phyloP scores from a whole-genome alignment of 1,140 invertebrate genomes.

The Sinonovacula constricta region DNA sequence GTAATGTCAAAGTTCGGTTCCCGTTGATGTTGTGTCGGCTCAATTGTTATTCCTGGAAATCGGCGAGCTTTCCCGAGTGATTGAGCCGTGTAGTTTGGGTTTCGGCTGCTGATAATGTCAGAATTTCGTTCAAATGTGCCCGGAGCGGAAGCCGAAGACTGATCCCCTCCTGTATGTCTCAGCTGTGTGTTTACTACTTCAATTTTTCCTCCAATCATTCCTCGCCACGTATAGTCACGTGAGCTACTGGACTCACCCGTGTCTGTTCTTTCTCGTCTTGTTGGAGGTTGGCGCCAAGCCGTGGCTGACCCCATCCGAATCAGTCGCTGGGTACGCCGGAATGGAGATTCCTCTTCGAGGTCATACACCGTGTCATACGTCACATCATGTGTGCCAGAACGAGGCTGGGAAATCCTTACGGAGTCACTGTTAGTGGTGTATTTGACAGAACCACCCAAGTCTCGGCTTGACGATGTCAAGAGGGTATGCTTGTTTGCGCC shows the following conservation, averaged over 20 bases:
- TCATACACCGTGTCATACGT: conserved; percentile 51
- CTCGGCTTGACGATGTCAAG: neutral
- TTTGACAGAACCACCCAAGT: conserved; percentile 1
- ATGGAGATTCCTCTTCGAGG: conserved; percentile 35
- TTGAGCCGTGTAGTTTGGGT: neutral
- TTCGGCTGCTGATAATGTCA: neutral
- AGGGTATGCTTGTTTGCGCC: conserved; percentile 9
- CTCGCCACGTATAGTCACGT: conserved; percentile 41
- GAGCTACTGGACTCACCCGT: neutral
- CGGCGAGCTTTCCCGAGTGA: neutral
- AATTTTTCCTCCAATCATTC: conserved; percentile 45
- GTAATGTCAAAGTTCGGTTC: neutral
- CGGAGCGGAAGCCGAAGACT: neutral
- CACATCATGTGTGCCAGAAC: conserved; percentile 26
- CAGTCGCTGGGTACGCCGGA: conserved; percentile 39
- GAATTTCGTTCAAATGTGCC: no score
- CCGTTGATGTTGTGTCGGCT: neutral
- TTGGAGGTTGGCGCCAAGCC: conserved; percentile 24
- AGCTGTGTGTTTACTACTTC: conserved; percentile 49
- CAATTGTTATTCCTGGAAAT: neutral
- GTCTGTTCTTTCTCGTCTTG: neutral
- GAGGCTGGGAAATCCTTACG: conserved; percentile 28
- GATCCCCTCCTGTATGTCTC: conserved; percentile 5
- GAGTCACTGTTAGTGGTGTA: conserved; percentile 40
- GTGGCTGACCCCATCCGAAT: conserved; percentile 48